Base-by-base conservation (phyloP, 2,113 vertebrate species). In the Arizona elegans region DNA sequence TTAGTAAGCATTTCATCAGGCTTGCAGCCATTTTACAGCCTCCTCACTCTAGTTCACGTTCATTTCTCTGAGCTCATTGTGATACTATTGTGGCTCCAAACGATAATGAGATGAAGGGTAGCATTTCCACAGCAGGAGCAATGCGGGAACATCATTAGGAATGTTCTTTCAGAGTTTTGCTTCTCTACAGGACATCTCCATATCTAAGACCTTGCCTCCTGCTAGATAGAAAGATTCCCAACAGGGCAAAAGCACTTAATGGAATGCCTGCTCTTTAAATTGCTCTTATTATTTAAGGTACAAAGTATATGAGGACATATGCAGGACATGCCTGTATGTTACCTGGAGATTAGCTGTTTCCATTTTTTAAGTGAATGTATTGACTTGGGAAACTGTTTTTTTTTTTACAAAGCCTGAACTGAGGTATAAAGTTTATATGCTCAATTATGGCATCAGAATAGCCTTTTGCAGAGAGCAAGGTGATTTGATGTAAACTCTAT, bases 41-140 rank as follows among this genome's bases (percentile, higher is more conserved):
- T 95, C 93, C 93, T 96, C 91, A 96, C 75, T 95, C 88, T 90
- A 43, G 88, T 90, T 90, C 95, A 96, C 91, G 93, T 96, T 97
- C 94, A 92, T 97, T 96, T 96, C 95, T 97, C 96, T 96, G 93
- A 96, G 95, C 96, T 96, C 94, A 93, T 97, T 95, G 93, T 95
- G 95, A 94, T 97, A 96, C 95, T 95, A 97, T 97, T 97, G 97
- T 97, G 94, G 96, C 92, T 96, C 96, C 93, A 96, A 95, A 96
- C 94, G 95, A 96, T 97, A 97, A 97, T 97, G 97, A 97, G 96
- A 97, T 97, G 96, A 97, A 97, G 96, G 95, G 95, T 96, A 96
- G 96, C 96, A 96, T 96, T 97, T 95, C 97, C 97, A 94, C 97
- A 97, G 97, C 96, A 96, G 96, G 97, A 95, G 94, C 95, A 58